Base-by-base conservation (phyloP, 1,140 invertebrate genomes). In the Caenorhabditis tropicalis region DNA sequence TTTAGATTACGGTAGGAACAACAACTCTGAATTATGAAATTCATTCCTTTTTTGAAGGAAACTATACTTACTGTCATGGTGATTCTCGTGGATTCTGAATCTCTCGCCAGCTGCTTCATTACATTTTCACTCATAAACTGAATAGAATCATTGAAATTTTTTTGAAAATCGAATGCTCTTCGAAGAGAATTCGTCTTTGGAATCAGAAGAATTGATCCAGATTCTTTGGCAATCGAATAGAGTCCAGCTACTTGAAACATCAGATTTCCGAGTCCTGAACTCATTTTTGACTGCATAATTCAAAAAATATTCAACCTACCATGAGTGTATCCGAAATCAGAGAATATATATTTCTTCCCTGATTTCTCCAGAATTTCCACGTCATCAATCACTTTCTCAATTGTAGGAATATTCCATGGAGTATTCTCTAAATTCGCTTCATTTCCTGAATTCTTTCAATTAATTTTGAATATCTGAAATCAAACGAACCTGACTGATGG, bases 1-100 rank as follows among this genome's bases (percentile, higher is more conserved):
- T 15, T 86, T 1, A 82, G 33, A 36, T 80, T 29, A 43, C 51
- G 56, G 60, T 86, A 85, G 48, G 53, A 36, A 29, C 85, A 86
- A 36, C 85, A 86, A 29, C 53, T 82, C 82, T 84, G 53, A 74
- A 84, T n/a, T n/a, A n/a, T n/a, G n/a, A n/a, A n/a, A n/a, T n/a
- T n/a, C n/a, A n/a, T n/a, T n/a, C n/a, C n/a, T n/a, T n/a, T n/a
- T n/a, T n/a, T n/a, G n/a, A n/a, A n/a, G 49, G 15, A 51, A 19
- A 51, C n/a, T 19, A 15, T 51, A 15, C 36, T 46, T 16, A 58
- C 82, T 12, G 56, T 43, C 56, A 46, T 29, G 0, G 39, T 70
- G 33, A 46, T 29, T 39, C 49, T 46, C 16, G 21, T 27, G 21
- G 48, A 10, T 51, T 74, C 43, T 9, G 51, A n/a, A 1, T 74